Evolutionary conservation across 2,888 invertebrate species (phyloP), one percentile per base, ranked within the genome.

Genomic region (Cryptus armator): DNA sequence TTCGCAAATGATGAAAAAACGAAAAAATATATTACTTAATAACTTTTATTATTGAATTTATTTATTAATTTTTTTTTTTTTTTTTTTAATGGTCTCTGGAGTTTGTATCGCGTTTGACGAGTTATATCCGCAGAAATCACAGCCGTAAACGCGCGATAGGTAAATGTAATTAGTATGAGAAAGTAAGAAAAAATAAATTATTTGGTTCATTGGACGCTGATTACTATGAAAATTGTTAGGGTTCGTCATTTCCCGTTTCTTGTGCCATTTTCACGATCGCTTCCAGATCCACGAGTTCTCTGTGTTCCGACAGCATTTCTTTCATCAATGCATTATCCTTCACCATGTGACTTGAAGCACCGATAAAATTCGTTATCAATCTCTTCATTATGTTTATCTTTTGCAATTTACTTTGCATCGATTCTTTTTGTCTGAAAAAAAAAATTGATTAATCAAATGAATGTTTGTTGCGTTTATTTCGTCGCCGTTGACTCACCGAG

Each of bases 321-420:
- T 64, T 62, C 24, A 88, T 68, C 6, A 71, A 44, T 12, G 86
- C 81, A 9, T 86, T 64, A 32, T 82, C 56, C 56, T 43, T 75
- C 0, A 86, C 48, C 7, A 78, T 32, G 10, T 67, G 9, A 7
- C 75, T 53, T 1, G 84, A 81, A 19, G 86, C 80, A 12, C 86
- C 87, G n/a, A 81, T 76, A 12, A 88, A 68, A 78, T 81, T 88
- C 7, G 85, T 88, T 71, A 88, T 86, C 51, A 89, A 51, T 19
- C 84, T 80, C 71, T 88, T 89, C 86, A 88, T 88, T 72, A 86
- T 79, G 82, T 89, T 89, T 44, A 88, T 88, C 71, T 88, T 89
- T 51, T 19, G 67, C 74, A 89, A 62, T 46, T 81, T 82, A 7
- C 59, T 81, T 10, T 85, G 71, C 62, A 88, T 67, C 71, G 72